These are phyloP conservation scores for Prorops nasuta DNA, from an alignment of 1,140 invertebrate species.

Conservation along the genomic window DNA sequence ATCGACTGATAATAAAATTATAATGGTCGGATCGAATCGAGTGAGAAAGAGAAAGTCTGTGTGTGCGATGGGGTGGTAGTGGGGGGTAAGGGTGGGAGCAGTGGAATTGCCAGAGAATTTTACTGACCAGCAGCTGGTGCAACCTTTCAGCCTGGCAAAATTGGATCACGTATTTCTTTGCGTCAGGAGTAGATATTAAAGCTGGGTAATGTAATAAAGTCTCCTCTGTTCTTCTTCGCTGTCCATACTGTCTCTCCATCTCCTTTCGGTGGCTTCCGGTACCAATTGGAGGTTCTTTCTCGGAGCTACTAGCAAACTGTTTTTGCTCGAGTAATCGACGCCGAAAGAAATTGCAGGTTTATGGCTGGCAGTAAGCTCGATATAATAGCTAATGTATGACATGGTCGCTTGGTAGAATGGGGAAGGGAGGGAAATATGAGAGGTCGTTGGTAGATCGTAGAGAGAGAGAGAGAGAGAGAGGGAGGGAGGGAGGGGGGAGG, in stretches of 20 bases:
- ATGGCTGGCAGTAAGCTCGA: conserved; percentile 1
- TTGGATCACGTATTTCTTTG: conserved; percentile 22
- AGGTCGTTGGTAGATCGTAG: neutral
- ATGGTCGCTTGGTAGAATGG: neutral
- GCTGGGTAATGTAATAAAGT: conserved; percentile 13
- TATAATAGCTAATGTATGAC: conserved; percentile 12
- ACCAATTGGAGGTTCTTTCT: neutral
- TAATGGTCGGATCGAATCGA: too few species aligned
- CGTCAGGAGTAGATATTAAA: conserved; percentile 12
- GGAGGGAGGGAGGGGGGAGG: neutral
- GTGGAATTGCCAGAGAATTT: too few species aligned
- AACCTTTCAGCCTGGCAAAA: too few species aligned
- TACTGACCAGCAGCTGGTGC: too few species aligned
- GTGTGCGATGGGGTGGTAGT: too few species aligned
- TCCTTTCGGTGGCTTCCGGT: neutral
- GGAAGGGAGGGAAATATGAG: too few species aligned
- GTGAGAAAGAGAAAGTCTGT: too few species aligned
- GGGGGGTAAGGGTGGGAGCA: too few species aligned
- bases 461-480: neutral
- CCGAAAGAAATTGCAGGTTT: conserved; percentile 4
- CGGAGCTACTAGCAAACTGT: too few species aligned
- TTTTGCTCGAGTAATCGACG: neutral
- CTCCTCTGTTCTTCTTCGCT: neutral
- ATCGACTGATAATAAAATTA: too few species aligned
- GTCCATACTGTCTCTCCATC: neutral